Percentiles rank a stretch among this genome's conserved stretches.
Conservation (phyloP, 2,888 invertebrate genomes). For the Epirrhoe tristata region DNA sequence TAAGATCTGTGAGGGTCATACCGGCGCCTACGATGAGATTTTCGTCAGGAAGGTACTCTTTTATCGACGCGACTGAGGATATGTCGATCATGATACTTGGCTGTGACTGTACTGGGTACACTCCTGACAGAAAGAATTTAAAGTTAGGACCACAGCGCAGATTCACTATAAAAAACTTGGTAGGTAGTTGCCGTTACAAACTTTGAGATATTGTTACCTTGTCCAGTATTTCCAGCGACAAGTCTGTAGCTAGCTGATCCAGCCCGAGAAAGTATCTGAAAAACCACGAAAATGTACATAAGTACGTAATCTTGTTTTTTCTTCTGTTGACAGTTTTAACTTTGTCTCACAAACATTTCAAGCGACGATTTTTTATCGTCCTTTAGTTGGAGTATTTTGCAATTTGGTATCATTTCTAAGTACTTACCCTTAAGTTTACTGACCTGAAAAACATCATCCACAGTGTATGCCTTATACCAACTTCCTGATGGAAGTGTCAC, state of each 20-base stretch:
- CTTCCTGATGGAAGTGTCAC: conserved; percentile 64
- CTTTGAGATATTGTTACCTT: conserved; percentile 76
- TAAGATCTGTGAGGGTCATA: conserved; percentile 83
- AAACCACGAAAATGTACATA: conserved; percentile 8
- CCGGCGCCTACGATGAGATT: conserved; percentile 86
- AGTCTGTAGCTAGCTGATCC: conserved; percentile 82
- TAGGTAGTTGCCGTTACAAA: background rate
- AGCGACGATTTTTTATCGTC: background rate
- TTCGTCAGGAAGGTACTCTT: conserved; percentile 59
- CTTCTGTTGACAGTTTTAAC: too few species aligned
- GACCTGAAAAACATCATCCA: conserved; percentile 85
- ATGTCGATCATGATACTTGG: conserved; percentile 86
- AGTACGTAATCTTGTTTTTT: too few species aligned
- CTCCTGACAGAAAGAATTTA: conserved; percentile 62
- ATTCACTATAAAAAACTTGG: background rate
- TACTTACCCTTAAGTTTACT: background rate
- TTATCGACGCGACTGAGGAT: conserved; percentile 83
- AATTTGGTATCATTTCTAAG: background rate
- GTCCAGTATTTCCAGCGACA: conserved; percentile 91
- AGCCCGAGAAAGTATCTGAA: conserved; percentile 76
- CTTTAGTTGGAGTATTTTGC: background rate
- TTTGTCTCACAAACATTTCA: background rate
- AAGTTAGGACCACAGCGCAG: background rate
- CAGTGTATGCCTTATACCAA: conserved; percentile 86
- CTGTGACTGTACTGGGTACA: conserved; percentile 71